These are phyloP conservation scores for Liodrosophila aerea DNA, from an alignment of 2,888 invertebrate species.

Conservation along the genomic window DNA sequence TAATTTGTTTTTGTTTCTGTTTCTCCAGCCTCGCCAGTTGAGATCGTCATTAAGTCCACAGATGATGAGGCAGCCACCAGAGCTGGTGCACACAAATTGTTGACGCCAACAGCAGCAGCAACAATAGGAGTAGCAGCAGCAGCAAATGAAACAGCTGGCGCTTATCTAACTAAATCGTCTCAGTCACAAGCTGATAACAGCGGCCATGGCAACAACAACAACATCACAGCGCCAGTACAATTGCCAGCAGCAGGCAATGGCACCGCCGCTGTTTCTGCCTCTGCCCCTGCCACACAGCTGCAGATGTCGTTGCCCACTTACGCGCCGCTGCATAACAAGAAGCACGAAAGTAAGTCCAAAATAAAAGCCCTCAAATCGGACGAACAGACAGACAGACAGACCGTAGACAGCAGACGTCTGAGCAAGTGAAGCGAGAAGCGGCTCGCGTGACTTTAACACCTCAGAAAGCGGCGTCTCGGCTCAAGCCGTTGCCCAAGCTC, in stretches of 20 bases:
- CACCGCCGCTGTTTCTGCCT: slow-evolving; percentile 15
- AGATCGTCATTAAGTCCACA: slow-evolving; percentile 62
- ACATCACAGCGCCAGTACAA: slow-evolving; percentile 24
- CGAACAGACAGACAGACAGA: slow-evolving; percentile 4
- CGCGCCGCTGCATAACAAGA: slow-evolving; percentile 58
- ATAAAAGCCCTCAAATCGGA: slow-evolving; percentile 15
- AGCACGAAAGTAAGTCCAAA: slow-evolving; percentile 67
- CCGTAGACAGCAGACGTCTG: slow-evolving; percentile 17
- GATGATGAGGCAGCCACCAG: slow-evolving; percentile 43
- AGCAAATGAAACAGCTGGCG: slow-evolving; percentile 66
- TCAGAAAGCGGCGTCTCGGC: slow-evolving; percentile 52
- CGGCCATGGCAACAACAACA: slow-evolving; percentile 62
- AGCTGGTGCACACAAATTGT: slow-evolving; percentile 39
- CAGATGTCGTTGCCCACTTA: slow-evolving; percentile 47
- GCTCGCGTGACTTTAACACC: slow-evolving; percentile 73
- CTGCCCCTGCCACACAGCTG: slow-evolving; percentile 27
- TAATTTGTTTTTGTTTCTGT: slow-evolving; percentile 7
- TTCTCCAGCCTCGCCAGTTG: slow-evolving; percentile 66
- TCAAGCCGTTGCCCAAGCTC: slow-evolving; percentile 18
- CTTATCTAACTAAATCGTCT: slow-evolving; percentile 63
- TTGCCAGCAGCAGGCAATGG: slow-evolving; percentile 18
- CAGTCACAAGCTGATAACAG: slow-evolving; percentile 62
- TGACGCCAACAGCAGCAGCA: slow-evolving; percentile 27
- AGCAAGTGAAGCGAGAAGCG: slow-evolving; percentile 18
- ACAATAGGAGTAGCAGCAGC: slow-evolving; percentile 16